Conservation (phyloP, 2,888 invertebrate species). For the Sympetrum striolatum region DNA sequence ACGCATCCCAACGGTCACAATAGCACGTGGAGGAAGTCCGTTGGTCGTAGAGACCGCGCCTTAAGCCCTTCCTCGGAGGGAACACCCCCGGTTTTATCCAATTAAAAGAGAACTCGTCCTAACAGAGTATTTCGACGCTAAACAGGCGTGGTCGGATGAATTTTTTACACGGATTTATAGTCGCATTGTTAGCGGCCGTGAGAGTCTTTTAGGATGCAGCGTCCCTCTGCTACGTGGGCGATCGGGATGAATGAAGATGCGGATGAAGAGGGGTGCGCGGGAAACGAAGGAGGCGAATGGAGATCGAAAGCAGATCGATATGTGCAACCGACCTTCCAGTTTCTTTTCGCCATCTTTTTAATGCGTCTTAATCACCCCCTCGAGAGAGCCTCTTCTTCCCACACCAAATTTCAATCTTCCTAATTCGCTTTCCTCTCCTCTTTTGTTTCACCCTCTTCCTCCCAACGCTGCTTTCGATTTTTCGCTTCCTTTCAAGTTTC, state of each 20-base stretch:
- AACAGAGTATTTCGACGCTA: not conserved
- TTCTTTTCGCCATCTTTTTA: not conserved
- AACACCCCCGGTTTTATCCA: not conserved
- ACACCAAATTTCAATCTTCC: not conserved
- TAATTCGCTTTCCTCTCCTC: not conserved
- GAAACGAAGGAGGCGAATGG: not conserved
- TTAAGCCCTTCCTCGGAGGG: not conserved
- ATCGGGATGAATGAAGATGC: conserved; percentile 10
- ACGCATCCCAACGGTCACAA: no score
- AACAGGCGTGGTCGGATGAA: not conserved
- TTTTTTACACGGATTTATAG: not conserved
- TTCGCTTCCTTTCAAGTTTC: no score
- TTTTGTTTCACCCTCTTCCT: not conserved
- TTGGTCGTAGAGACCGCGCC: no score
- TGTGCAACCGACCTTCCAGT: not conserved
- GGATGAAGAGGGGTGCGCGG: not conserved
- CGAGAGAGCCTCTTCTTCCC: not conserved
- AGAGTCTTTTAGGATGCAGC: not conserved
- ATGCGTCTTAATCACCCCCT: not conserved
- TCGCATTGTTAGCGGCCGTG: not conserved
- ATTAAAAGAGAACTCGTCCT: not conserved
- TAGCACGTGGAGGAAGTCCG: no score
- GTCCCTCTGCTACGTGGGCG: not conserved
- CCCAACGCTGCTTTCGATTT: no score
- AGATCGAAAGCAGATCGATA: no score